Base-by-base conservation (phyloP, 2,888 invertebrate species). In the Amphipyra tragopoginis region DNA sequence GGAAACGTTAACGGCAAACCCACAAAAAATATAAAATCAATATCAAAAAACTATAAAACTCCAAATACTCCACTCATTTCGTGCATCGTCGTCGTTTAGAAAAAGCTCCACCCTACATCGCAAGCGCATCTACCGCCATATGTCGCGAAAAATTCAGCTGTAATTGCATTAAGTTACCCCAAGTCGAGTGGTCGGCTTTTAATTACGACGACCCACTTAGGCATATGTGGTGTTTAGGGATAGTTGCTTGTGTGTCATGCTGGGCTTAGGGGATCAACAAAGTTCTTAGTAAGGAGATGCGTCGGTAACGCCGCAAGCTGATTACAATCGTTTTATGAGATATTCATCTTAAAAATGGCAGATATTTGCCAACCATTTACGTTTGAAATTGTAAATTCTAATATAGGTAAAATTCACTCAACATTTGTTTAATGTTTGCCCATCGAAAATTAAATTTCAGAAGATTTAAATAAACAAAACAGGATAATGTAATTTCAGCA, bases 81-180 rank as follows among this genome's bases (percentile, higher is more conserved):
- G 57, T 66, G 58, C 63, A 40, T 59, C 44, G 50, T 60, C 69
- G 56, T 60, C 69, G 56, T 75, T 70, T 75, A 73, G 64, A 81
- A 85, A 87, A 87, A 87, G 86, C 87, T 86, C 77, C 88, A 89
- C 61, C 67, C 66, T 81, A 78, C 79, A 68, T 52, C 50, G 71
- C 79, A 75, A 82, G 80, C 77, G 84, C 81, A 85, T 80, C 82
- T 78, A 55, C 71, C 65, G 93, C 94, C 94, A 94, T 94, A 94
- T 94, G 94, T 90, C 92, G 94, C 90, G 92, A 93, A 94, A 94
- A 94, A 93, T 93, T 92, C 90, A 82, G 84, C 86, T 84, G 86
- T 94, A 94, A 94, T 94, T 94, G 93, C 90, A 94, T 94, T 93
- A 94, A 83, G 88, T 85, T 87, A 90, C 94, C 92, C 93, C 82